phyloP scores from a whole-genome alignment of 2,888 invertebrate species.

The Pocota personata region DNA sequence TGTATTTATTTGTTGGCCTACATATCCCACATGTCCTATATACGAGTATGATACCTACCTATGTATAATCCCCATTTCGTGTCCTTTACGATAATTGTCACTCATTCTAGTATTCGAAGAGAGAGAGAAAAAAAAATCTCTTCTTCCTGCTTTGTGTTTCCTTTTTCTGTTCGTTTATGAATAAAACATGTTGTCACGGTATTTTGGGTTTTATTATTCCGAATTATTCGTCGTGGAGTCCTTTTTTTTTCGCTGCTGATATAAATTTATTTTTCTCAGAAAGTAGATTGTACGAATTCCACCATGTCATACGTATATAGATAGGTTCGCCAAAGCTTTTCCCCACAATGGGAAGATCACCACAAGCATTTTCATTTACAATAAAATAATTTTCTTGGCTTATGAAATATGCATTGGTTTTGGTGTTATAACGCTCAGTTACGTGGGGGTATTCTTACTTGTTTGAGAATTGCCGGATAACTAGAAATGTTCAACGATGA shows the following conservation, averaged over 20 bases:
- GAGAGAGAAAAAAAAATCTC: conserved; percentile 18
- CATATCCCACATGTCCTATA: conserved; percentile 36
- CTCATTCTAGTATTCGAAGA: conserved; percentile 42
- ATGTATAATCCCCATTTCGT: conserved; percentile 21
- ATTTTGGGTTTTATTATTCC: conserved; percentile 66
- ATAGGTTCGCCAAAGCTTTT: neutral
- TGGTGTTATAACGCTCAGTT: conserved; percentile 11
- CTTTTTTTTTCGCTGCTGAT: conserved; percentile 27
- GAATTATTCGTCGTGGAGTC: conserved; percentile 51
- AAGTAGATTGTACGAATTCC: conserved; percentile 2
- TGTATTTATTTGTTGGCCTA: conserved; percentile 16
- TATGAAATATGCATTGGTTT: conserved; percentile 63
- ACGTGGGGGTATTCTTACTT: neutral
- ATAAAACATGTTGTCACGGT: conserved; percentile 69
- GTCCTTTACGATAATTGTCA: conserved; percentile 70
- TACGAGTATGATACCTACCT: too few relatives aligned
- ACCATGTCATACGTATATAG: conserved; percentile 28
- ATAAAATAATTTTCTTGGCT: conserved; percentile 59
- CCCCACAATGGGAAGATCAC: conserved; percentile 36
- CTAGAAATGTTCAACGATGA: neutral
- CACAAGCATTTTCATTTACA: conserved; percentile 53
- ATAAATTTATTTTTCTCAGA: conserved; percentile 45
- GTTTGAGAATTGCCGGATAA: neutral
- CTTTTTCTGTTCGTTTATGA: conserved; percentile 51
- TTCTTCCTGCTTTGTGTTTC: conserved; percentile 44